Evolutionary conservation across 2,888 invertebrate genomes (phyloP).

Genomic region (Luperina nickerlii): DNA sequence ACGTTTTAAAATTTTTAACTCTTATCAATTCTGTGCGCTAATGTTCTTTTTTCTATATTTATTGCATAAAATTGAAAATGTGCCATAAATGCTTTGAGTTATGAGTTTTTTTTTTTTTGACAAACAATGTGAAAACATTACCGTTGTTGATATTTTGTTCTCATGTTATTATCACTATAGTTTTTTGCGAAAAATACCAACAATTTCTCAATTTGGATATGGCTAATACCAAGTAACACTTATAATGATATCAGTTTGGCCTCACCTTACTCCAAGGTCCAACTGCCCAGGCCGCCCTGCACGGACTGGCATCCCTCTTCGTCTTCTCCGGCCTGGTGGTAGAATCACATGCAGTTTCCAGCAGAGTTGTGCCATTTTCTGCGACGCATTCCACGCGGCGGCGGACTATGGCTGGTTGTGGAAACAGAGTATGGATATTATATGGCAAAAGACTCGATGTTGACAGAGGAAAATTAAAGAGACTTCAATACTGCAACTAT

Average conservation of each 20-base stretch:
- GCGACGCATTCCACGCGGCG: constrained; percentile 86
- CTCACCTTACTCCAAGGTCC: constrained; percentile 98
- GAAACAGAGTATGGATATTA: not conserved
- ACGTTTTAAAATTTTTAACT: too few species aligned
- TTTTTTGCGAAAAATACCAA: not conserved
- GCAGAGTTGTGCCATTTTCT: constrained; percentile 83
- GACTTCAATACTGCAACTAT: not conserved
- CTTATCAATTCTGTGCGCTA: too few species aligned
- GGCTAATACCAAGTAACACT: not conserved
- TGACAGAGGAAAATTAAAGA: not conserved
- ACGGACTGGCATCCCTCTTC: constrained; percentile 95
- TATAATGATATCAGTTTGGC: not conserved
- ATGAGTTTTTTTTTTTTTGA: too few species aligned
- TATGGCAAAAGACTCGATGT: not conserved
- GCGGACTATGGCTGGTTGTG: constrained; percentile 78
- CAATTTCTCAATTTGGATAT: not conserved
- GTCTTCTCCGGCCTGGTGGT: constrained; percentile 93
- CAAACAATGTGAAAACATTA: too few species aligned
- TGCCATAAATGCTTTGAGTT: too few species aligned
- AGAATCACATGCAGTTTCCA: constrained; percentile 92
- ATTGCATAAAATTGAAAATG: too few species aligned
- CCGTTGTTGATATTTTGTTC: too few species aligned
- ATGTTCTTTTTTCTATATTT: too few species aligned
- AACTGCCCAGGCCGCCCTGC: constrained; percentile 97
- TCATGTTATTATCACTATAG: too few species aligned